A percentile compares a stretch with the other conserved stretches of the same genome.
Conservation (phyloP, 2,797 vertebrate genomes). For the Neosilurus hyrtlii region DNA sequence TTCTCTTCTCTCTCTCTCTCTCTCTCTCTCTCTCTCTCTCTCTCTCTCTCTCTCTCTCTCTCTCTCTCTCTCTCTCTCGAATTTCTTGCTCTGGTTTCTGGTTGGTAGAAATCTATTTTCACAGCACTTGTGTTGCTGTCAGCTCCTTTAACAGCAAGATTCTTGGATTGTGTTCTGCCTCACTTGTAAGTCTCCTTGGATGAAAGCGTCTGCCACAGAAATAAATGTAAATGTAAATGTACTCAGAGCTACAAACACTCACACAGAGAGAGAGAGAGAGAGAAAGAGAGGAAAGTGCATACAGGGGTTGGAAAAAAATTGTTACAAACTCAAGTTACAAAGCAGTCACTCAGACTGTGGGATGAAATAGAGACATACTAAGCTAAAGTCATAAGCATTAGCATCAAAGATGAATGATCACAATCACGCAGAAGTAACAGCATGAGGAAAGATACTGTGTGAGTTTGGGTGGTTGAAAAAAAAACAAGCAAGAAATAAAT, state of each 20-base stretch:
- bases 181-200: conserved; percentile 30
- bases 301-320: background rate
- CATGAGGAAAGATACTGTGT: background rate
- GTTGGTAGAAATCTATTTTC: conserved; percentile 19
- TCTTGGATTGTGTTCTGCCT: conserved; percentile 22
- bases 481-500: background rate
- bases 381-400: background rate
- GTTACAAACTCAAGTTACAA: background rate
- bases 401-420: background rate
- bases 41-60: background rate
- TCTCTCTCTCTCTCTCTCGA: background rate
- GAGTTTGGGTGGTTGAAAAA: background rate
- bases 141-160: conserved; percentile 14
- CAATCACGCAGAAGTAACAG: background rate
- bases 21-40: background rate
- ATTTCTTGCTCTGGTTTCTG: conserved; percentile 8
- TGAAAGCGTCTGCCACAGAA: conserved; percentile 21
- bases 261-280: background rate
- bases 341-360: background rate
- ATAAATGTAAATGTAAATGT: conserved; percentile 35
- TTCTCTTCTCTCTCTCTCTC: background rate
- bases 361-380: background rate
- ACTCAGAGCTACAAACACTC: conserved; percentile 21
- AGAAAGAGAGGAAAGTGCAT: background rate
- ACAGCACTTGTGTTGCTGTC: conserved; percentile 14